These are phyloP conservation scores for Liposcelis brunnea DNA, from an alignment of 2,888 invertebrate species.

Conservation along the genomic window DNA sequence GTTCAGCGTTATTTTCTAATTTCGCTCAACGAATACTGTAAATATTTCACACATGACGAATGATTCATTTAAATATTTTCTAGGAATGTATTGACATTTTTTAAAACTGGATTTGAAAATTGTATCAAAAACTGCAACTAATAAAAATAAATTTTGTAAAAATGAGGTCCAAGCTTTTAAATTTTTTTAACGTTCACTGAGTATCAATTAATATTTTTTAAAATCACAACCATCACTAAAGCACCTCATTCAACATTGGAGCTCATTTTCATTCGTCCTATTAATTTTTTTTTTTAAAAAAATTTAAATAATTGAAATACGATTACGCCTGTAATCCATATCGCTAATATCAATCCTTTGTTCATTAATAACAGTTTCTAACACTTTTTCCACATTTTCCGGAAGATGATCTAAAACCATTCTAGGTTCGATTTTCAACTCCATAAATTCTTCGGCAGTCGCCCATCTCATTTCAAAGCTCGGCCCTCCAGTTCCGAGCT, in stretches of 20 bases:
- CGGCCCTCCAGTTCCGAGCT: constrained; percentile 42
- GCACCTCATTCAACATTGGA: too few species aligned
- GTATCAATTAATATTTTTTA: too few species aligned
- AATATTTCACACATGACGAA: too few species aligned
- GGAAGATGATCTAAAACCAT: constrained; percentile 79
- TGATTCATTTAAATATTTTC: too few species aligned
- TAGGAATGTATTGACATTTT: neutral
- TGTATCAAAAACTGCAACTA: too few species aligned
- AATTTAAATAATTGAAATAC: constrained; percentile 5
- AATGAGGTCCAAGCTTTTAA: too few species aligned
- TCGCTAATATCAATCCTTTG: constrained; percentile 22
- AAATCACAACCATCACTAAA: too few species aligned
- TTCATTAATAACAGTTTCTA: constrained; percentile 40
- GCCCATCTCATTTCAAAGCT: constrained; percentile 68
- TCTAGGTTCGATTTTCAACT: constrained; percentile 65
- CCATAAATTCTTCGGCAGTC: constrained; percentile 59
- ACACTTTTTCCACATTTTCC: constrained; percentile 52
- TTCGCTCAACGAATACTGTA: too few species aligned
- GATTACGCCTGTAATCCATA: constrained; percentile 7
- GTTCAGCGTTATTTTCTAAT: too few species aligned
- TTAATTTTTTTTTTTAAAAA: too few species aligned
- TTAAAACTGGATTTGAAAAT: neutral
- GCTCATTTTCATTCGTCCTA: neutral
- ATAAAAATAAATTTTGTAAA: too few species aligned
- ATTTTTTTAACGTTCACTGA: too few species aligned